Percentiles rank a stretch among this genome's conserved stretches.
These are phyloP conservation scores for Boleophthalmus pectinirostris DNA, from an alignment of 2,113 vertebrate species.

Conservation along the genomic window DNA sequence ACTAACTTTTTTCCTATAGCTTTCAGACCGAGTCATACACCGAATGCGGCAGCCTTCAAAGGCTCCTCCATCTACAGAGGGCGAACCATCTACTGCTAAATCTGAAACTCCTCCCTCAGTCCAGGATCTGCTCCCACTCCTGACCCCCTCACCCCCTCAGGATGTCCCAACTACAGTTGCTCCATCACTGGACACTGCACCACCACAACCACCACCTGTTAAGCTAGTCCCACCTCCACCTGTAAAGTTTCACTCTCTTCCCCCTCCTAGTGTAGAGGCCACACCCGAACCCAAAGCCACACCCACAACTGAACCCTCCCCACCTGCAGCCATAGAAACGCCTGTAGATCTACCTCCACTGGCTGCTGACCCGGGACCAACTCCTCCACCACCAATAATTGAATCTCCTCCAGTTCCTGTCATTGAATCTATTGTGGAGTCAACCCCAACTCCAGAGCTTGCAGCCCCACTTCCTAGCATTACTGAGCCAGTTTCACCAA, in stretches of 20 bases:
- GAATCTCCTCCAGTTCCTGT: constrained; percentile 7
- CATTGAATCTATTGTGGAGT: constrained; percentile 24
- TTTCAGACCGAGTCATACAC: constrained; percentile 71
- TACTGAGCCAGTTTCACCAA: background rate
- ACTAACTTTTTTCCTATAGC: constrained; percentile 36
- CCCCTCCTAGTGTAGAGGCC: constrained; percentile 29
- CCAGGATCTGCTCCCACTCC: constrained; percentile 28
- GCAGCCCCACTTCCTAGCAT: background rate
- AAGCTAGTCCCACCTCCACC: constrained; percentile 39
- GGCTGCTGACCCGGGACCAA: constrained; percentile 17
- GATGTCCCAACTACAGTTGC: constrained; percentile 25
- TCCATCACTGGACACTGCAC: constrained; percentile 7
- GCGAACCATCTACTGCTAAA: background rate
- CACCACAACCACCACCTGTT: constrained; percentile 13
- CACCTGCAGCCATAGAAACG: constrained; percentile 15
- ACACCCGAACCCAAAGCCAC: constrained; percentile 20
- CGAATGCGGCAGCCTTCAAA: constrained; percentile 62
- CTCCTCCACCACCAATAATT: background rate
- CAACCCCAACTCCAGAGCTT: background rate
- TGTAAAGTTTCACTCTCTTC: constrained; percentile 50
- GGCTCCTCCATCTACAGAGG: constrained; percentile 12
- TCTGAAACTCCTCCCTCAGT: constrained; percentile 26
- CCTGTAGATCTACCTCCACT: constrained; percentile 23
- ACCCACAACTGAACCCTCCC: background rate
- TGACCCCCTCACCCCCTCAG: constrained; percentile 27